Conservation (phyloP, 2,888 invertebrate species). For the Diadegma fenestrale region DNA sequence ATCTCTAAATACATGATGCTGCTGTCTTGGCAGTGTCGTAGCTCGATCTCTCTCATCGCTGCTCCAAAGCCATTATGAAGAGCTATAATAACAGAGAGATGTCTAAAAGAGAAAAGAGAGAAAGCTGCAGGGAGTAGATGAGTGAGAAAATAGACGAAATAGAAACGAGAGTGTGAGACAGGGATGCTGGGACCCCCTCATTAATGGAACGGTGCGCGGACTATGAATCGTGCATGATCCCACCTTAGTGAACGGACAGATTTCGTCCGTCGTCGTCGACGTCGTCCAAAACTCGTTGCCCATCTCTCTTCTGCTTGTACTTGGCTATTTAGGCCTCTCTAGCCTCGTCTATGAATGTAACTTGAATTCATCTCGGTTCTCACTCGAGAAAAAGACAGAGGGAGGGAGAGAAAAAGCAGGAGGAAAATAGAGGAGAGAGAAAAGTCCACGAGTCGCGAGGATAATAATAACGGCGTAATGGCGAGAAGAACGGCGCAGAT, state of each 20-base stretch:
- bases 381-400: slow-evolving; percentile 9
- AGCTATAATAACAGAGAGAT: slow-evolving; percentile 68
- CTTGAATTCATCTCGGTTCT: slow-evolving; percentile 68
- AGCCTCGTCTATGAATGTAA: slow-evolving; percentile 69
- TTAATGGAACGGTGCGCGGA: slow-evolving; percentile 82
- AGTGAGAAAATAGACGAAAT: slow-evolving; percentile 29
- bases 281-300: slow-evolving; percentile 37
- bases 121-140: slow-evolving; percentile 33
- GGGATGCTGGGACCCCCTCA: slow-evolving; percentile 77
- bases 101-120: slow-evolving; percentile 33
- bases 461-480: slow-evolving; percentile 71
- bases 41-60: slow-evolving; percentile 46
- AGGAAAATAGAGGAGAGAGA: slow-evolving; percentile 37
- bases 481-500: slow-evolving; percentile 70
- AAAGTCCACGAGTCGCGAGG: slow-evolving; percentile 54
- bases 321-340: slow-evolving; percentile 49
- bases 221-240: slow-evolving; percentile 82
- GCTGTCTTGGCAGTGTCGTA: slow-evolving; percentile 29
- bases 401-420: slow-evolving; percentile 49
- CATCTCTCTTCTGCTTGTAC: slow-evolving; percentile 13
- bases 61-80: slow-evolving; percentile 75
- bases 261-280: slow-evolving; percentile 64
- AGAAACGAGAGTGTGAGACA: slow-evolving; percentile 58
- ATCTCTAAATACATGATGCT: slow-evolving; percentile 26
- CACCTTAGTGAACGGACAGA: slow-evolving; percentile 67